These are phyloP conservation scores for Esox masquinongy DNA, from an alignment of 2,797 vertebrate genomes.

Conservation along the genomic window DNA sequence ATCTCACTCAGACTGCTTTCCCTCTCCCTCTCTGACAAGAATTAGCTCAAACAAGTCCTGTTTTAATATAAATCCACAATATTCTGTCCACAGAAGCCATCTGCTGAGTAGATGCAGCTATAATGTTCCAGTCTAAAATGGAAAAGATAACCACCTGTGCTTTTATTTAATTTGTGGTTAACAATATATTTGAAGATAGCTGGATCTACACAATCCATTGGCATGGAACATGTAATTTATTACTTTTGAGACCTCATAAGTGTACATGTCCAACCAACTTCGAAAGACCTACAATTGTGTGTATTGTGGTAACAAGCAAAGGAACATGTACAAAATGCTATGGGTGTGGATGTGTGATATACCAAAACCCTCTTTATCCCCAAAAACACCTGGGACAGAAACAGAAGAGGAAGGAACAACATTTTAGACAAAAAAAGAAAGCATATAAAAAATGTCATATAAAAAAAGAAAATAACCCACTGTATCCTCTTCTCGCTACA, in stretches of 20 bases:
- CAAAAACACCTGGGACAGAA: too few species aligned
- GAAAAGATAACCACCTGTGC: neutral
- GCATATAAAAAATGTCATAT: too few species aligned
- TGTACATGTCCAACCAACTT: too few species aligned
- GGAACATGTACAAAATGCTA: too few species aligned
- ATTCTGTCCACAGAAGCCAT: neutral
- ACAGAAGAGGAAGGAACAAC: too few species aligned
- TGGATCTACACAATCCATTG: neutral
- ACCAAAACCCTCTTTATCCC: too few species aligned
- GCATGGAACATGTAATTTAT: neutral
- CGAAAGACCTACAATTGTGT: too few species aligned
- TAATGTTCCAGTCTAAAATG: neutral
- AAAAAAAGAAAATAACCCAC: too few species aligned
- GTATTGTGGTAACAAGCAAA: too few species aligned
- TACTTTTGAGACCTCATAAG: neutral
- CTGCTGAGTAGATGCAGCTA: neutral
- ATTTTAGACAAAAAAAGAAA: too few species aligned
- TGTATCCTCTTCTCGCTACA: too few species aligned
- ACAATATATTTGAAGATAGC: neutral
- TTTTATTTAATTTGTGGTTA: neutral
- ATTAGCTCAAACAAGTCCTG: neutral
- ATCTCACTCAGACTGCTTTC: neutral
- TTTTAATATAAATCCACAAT: neutral
- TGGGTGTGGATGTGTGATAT: too few species aligned
- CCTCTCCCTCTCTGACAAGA: neutral